Percentiles rank a stretch among this genome's conserved stretches.
These are phyloP conservation scores for Grapholita molesta DNA, from an alignment of 1,140 invertebrate species.

Conservation along the genomic window DNA sequence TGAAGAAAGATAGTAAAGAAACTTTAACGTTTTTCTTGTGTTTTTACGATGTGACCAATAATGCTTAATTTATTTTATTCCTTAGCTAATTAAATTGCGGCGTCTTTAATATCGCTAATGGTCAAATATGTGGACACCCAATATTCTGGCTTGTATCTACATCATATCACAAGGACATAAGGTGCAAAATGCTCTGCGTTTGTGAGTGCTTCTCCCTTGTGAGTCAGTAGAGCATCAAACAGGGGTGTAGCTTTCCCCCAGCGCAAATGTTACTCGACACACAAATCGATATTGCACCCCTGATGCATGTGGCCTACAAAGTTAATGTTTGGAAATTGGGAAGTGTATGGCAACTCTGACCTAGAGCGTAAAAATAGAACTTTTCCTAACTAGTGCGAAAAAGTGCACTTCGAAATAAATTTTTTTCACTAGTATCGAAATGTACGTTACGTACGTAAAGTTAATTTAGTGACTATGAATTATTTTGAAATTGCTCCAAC, in stretches of 20 bases:
- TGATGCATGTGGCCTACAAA: neutral
- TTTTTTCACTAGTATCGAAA: too few relatives aligned
- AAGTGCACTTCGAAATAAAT: neutral
- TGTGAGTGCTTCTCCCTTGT: conserved; percentile 37
- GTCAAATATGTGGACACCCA: conserved; percentile 44
- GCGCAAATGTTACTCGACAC: neutral
- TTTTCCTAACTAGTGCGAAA: neutral
- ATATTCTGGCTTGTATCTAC: conserved; percentile 11
- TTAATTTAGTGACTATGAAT: too few relatives aligned
- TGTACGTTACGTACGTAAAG: too few relatives aligned
- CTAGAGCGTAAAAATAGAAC: too few relatives aligned
- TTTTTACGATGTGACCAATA: neutral
- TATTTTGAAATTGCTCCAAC: too few relatives aligned
- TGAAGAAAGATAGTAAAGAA: too few relatives aligned
- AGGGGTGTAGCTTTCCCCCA: conserved; percentile 35
- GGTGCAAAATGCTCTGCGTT: conserved; percentile 25
- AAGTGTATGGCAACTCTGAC: neutral
- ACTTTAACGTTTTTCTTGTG: neutral
- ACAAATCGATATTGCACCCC: neutral
- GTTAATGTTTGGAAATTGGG: neutral
- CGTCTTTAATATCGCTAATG: conserved; percentile 43
- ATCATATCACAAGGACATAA: conserved; percentile 18
- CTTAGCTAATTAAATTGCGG: conserved; percentile 25
- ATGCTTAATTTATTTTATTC: neutral
- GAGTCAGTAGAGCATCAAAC: conserved; percentile 45